Evolutionary conservation across 2,888 invertebrate species (phyloP).

Genomic region (Eupithecia insigniata): DNA sequence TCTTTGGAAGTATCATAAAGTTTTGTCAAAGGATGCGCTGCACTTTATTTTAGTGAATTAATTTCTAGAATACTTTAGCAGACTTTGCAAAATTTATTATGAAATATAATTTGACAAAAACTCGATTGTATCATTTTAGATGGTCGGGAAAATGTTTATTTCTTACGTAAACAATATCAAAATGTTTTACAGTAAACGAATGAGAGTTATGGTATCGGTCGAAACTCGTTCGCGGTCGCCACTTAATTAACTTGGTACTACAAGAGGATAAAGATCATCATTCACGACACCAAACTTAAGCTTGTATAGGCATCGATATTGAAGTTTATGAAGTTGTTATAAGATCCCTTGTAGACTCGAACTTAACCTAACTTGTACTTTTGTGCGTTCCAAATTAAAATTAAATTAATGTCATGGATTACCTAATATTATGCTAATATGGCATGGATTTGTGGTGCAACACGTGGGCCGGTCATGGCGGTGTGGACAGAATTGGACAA

Average conservation of each 20-base stretch:
- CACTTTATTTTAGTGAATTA: not conserved
- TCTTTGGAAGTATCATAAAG: not conserved
- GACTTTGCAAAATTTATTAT: not conserved
- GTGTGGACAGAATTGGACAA: too few species aligned
- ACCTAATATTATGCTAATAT: conserved; percentile 57
- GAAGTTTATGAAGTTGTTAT: not conserved
- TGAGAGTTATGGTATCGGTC: conserved; percentile 57
- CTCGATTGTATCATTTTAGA: not conserved
- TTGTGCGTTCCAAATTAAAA: conserved; percentile 61
- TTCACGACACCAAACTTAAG: not conserved
- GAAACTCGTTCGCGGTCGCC: conserved; percentile 51
- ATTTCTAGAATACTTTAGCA: not conserved
- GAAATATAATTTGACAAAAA: not conserved
- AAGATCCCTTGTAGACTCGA: conserved; percentile 36
- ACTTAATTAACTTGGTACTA: conserved; percentile 36
- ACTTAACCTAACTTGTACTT: conserved; percentile 78
- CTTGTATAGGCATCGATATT: not conserved
- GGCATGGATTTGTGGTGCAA: conserved; percentile 61
- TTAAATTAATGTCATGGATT: conserved; percentile 43
- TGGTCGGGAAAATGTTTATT: not conserved
- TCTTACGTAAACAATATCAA: conserved; percentile 38
- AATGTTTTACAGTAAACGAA: conserved; percentile 35
- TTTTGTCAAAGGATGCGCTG: not conserved
- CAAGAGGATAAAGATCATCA: conserved; percentile 24
- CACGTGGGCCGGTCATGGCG: conserved; percentile 27